A percentile compares a stretch with the other conserved stretches of the same genome.
phyloP scores from a whole-genome alignment of 92 coral and sea anemone species.

The Diadumene lineata region DNA sequence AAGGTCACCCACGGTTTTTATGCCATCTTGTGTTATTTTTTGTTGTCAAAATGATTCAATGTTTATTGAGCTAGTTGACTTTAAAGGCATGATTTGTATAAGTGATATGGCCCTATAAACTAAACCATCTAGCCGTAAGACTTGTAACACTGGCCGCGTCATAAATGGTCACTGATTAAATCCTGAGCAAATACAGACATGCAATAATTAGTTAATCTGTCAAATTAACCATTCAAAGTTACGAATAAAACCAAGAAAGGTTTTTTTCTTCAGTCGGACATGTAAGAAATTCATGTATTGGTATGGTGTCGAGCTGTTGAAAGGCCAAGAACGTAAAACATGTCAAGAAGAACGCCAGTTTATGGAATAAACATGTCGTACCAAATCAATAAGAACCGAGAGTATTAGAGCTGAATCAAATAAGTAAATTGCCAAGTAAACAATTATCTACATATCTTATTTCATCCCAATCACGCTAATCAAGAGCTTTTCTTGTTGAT shows the following conservation, averaged over 20 bases:
- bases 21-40: constrained; percentile 25
- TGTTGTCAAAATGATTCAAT: constrained; percentile 1
- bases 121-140: neutral
- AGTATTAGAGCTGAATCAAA: neutral
- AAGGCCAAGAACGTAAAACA: constrained; percentile 26
- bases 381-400: constrained; percentile 3
- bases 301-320: constrained; percentile 16
- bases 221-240: neutral
- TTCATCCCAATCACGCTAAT: constrained; percentile 35
- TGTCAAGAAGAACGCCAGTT: constrained; percentile 3
- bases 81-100: neutral
- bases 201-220: neutral
- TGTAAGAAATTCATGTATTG: neutral
- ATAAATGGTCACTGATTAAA: neutral
- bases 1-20: constrained; percentile 3
- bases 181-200: constrained; percentile 1
- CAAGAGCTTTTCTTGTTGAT: constrained; percentile 13
- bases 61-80: constrained; percentile 1
- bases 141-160: no score
- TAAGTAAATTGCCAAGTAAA: constrained; percentile 24
- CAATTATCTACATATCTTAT: constrained; percentile 27
- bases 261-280: constrained; percentile 8
- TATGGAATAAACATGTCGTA: constrained; percentile 2
- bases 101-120: neutral
- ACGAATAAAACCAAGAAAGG: neutral